Conservation (phyloP, 2,797 vertebrate genomes). For the Channallabes apus region DNA sequence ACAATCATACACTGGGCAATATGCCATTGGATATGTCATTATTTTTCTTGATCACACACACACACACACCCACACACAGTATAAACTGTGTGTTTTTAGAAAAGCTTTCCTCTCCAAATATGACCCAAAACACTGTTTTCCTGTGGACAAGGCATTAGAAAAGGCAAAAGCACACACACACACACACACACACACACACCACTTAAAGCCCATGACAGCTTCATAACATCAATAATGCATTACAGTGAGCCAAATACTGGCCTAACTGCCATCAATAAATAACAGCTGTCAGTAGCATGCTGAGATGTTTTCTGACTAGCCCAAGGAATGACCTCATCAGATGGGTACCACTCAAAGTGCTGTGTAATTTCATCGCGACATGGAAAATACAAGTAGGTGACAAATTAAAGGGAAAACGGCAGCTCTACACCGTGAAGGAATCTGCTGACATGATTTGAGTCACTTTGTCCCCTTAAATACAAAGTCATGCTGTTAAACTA, state of each 20-base stretch:
- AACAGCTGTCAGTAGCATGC: slow-evolving; percentile 23
- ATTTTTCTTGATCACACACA: no score
- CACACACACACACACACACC: slow-evolving; percentile 8
- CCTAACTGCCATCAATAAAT: slow-evolving; percentile 49
- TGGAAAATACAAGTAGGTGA: not conserved
- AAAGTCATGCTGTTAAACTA: no score
- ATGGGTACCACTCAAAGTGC: slow-evolving; percentile 1
- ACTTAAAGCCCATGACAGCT: slow-evolving; percentile 27
- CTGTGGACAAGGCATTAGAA: not conserved
- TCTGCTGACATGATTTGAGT: not conserved
- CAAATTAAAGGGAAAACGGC: not conserved
- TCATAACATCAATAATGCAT: slow-evolving; percentile 49
- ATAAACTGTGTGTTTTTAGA: not conserved
- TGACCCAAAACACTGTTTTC: not conserved
- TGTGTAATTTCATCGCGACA: not conserved
- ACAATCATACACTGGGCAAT: no score
- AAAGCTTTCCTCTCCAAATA: not conserved
- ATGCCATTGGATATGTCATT: no score
- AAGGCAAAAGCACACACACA: not conserved
- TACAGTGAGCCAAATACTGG: slow-evolving; percentile 27
- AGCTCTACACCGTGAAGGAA: no score
- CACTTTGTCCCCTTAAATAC: no score
- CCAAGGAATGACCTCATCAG: slow-evolving; percentile 19
- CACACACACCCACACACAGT: no score
- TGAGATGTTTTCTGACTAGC: slow-evolving; percentile 11